Evolutionary conservation across 1,140 invertebrate genomes (phyloP).

Genomic region (Drosophila repleta): DNA sequence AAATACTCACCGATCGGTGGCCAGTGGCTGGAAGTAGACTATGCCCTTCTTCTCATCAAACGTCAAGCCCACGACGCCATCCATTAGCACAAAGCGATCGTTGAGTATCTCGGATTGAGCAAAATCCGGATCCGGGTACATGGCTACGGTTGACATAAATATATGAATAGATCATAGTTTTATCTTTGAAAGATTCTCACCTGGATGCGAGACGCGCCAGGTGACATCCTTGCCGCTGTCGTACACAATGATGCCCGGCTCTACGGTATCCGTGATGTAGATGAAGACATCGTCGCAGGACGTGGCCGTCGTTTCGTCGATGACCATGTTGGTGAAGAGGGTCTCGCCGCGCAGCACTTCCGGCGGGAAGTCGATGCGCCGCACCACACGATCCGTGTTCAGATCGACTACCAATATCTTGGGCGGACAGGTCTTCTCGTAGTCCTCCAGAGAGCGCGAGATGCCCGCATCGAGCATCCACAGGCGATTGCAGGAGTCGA

Average conservation of each 20-base stretch:
- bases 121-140: constrained; percentile 92
- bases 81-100: constrained; percentile 90
- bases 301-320: constrained; percentile 88
- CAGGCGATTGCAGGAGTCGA: constrained; percentile 90
- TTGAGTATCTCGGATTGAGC: constrained; percentile 87
- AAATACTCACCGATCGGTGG: constrained; percentile 88
- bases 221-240: constrained; percentile 89
- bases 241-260: constrained; percentile 91
- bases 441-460: constrained; percentile 90
- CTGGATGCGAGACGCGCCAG: constrained; percentile 90
- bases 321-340: constrained; percentile 90
- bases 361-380: constrained; percentile 86
- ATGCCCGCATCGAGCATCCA: constrained; percentile 90
- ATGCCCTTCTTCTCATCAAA: constrained; percentile 88
- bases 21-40: constrained; percentile 92
- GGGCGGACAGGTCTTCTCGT: constrained; percentile 89
- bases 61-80: constrained; percentile 91
- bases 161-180: background rate
- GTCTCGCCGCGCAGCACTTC: constrained; percentile 88
- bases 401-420: constrained; percentile 92
- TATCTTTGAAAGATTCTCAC: background rate
- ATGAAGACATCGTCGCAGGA: constrained; percentile 90
- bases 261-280: constrained; percentile 91
- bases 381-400: constrained; percentile 87
- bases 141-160: constrained; percentile 81